Evolutionary conservation across 1,140 invertebrate species (phyloP), one percentile per base, ranked within the genome.

Genomic region (Nomia melanderi): DNA sequence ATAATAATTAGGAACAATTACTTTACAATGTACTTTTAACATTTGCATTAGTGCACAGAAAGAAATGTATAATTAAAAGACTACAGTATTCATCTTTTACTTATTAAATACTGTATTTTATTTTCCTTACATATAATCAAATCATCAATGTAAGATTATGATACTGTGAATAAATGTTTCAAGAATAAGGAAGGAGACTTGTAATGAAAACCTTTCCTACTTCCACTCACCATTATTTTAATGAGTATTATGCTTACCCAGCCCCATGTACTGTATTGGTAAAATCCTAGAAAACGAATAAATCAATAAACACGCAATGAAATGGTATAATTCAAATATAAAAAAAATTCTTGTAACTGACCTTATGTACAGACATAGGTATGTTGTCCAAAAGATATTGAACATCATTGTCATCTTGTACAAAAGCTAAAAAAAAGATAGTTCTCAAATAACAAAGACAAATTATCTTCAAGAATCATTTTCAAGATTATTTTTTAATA

Each of bases 361-460:
- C 94, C 91, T 94, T 93, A 86, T 93, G 92, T 89, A 94, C 90
- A 81, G 93, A 91, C 85, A 94, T 91, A 73, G 93, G 93, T 88
- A 94, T 91, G 78, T 91, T 94, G 90, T 95, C 95, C 87, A 94
- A 93, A 88, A 95, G 92, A 88, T 95, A 95, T 86, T 94, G 93
- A 79, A 95, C 93, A 84, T 96, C 94, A 86, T 94, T 94, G 88
- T 95, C 94, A 90, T 94, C 94, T 89, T 95, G 94, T 81, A 95
- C 94, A 87, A 95, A 95, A 78, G 93, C 95, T 95, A 91, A 75
- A 94, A 94, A 79, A 77, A 66, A 67, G 7, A 7, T 25, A 25
- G 7, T 20, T 5, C 27, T 44, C 1, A 44, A 44, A 33, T 6
- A 66, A 25, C 1, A 53, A 8, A 50, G 23, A 50, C 29, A 7